phyloP scores from a whole-genome alignment of 2,888 invertebrate species.

The Rhagonycha fulva region DNA sequence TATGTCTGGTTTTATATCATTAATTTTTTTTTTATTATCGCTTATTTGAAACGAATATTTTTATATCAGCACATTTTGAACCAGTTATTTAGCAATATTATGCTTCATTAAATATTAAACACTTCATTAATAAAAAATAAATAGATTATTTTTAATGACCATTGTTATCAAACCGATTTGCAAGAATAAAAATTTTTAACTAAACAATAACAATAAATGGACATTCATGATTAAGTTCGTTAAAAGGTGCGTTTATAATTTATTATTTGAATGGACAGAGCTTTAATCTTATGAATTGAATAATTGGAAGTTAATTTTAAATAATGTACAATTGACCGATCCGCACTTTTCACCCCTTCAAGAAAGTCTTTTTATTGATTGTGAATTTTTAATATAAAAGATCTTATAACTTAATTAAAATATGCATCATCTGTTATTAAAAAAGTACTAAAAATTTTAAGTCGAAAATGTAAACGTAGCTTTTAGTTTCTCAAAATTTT shows the following conservation, averaged over 20 bases:
- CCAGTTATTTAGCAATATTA: not conserved
- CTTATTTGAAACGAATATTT: not conserved
- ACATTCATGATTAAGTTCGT: not conserved
- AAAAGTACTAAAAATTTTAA: too few relatives aligned
- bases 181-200: not conserved
- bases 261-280: not conserved
- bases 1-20: not conserved
- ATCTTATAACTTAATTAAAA: too few relatives aligned
- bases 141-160: not conserved
- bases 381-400: too few relatives aligned
- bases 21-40: not conserved
- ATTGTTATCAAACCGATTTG: not conserved
- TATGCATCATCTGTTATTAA: too few relatives aligned
- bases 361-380: too few relatives aligned
- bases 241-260: not conserved
- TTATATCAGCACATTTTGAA: not conserved
- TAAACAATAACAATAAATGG: not conserved
- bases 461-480: not conserved
- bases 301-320: slow-evolving; percentile 1
- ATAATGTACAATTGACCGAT: slow-evolving; percentile 5
- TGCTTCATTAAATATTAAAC: not conserved
- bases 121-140: not conserved
- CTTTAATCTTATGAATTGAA: not conserved
- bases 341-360: not conserved
- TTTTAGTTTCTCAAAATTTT: not conserved